Percentiles rank a stretch among this genome's conserved stretches.
Evolutionary conservation across 1,140 invertebrate genomes (phyloP).

Genomic region (Apocrypta bakeri): DNA sequence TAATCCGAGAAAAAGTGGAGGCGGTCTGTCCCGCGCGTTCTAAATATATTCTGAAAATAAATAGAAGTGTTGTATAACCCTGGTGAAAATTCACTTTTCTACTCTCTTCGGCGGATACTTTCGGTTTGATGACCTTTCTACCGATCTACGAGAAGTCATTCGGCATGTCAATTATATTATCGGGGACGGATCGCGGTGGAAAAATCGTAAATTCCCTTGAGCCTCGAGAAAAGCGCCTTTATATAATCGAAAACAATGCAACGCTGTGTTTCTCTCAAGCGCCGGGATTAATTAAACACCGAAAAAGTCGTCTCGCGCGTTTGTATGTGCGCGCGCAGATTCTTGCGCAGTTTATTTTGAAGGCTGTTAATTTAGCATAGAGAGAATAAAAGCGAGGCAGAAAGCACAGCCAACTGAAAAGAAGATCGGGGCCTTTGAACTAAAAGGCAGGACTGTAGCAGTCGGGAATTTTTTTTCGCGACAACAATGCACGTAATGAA

Average conservation of each 20-base stretch:
- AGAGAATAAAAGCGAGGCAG: background rate
- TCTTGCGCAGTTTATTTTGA: conserved; percentile 1
- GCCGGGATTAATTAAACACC: conserved; percentile 27
- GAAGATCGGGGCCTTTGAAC: conserved; percentile 52
- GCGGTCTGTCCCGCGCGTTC: background rate
- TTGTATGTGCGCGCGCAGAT: background rate
- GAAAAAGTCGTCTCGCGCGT: background rate
- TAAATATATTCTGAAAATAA: background rate
- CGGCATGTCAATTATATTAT: too few relatives aligned
- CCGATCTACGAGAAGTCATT: too few relatives aligned
- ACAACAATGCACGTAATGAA: conserved; percentile 72
- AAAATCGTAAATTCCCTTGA: too few relatives aligned
- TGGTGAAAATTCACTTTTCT: background rate
- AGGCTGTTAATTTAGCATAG: conserved; percentile 44
- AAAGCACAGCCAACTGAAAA: background rate
- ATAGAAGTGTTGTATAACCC: background rate
- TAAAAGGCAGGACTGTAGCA: conserved; percentile 47
- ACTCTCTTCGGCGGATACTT: background rate
- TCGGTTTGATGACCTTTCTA: background rate
- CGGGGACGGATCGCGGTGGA: too few relatives aligned
- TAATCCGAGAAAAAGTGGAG: conserved; percentile 26
- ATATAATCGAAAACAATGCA: background rate
- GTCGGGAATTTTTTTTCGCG: conserved; percentile 47
- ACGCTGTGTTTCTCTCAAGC: background rate
- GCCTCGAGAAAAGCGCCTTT: too few relatives aligned